phyloP scores from a whole-genome alignment of 2,797 vertebrate species.

The Lithobates pipiens region DNA sequence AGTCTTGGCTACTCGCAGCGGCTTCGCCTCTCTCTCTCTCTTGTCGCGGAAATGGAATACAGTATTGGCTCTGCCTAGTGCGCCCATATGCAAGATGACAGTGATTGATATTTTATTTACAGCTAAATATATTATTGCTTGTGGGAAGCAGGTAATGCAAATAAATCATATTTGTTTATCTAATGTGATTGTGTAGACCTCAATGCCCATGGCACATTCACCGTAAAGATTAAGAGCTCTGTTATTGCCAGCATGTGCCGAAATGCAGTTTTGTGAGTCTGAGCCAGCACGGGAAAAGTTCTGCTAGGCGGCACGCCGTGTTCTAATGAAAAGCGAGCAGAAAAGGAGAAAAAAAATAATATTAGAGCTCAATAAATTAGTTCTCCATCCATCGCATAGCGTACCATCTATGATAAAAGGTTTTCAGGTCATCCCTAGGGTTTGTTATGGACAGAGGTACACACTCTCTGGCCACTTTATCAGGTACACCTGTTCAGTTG shows the following conservation, averaged over 20 bases:
- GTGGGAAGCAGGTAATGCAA: conserved; percentile 25
- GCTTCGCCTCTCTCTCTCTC: background rate
- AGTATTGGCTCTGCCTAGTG: conserved; percentile 11
- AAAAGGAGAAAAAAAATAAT: too few relatives aligned
- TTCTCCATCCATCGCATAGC: too few relatives aligned
- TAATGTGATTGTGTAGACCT: conserved; percentile 50
- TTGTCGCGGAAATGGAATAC: conserved; percentile 15
- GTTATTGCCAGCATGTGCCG: conserved; percentile 18
- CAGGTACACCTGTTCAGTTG: too few relatives aligned
- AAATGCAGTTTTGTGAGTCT: background rate
- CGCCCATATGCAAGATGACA: conserved; percentile 56
- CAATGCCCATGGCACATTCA: conserved; percentile 38
- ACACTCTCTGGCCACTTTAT: too few relatives aligned
- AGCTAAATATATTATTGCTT: conserved; percentile 53
- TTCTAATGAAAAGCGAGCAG: background rate
- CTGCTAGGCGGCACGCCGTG: background rate
- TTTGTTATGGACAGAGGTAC: too few relatives aligned
- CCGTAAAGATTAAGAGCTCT: conserved; percentile 43
- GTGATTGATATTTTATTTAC: conserved; percentile 59
- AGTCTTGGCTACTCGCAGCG: conserved; percentile 9
- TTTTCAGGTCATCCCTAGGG: too few relatives aligned
- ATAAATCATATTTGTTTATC: conserved; percentile 58
- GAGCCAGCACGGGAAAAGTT: background rate
- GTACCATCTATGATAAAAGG: too few relatives aligned
- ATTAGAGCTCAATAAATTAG: too few relatives aligned